phyloP scores from a whole-genome alignment of 2,888 invertebrate species.

The Lasioglossum pauxillum region DNA sequence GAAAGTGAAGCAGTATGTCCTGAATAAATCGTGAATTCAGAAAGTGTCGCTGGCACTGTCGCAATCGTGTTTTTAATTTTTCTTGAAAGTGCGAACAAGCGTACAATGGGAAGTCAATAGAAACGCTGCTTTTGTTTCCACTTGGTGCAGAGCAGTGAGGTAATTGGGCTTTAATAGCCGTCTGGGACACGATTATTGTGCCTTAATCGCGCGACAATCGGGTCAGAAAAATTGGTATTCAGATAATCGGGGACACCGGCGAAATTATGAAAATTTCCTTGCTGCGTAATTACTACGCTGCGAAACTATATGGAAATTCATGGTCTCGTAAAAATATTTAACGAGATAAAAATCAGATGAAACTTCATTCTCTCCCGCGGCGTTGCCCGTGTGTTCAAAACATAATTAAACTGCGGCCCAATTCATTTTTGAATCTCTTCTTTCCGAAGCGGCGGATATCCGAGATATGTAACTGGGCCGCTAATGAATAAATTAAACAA shows the following conservation, averaged over 20 bases:
- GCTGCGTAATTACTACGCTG: too few relatives aligned
- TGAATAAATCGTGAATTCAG: not conserved
- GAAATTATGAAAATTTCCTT: not conserved
- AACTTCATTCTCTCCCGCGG: not conserved
- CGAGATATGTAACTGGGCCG: not conserved
- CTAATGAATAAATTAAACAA: not conserved
- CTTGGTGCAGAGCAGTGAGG: not conserved
- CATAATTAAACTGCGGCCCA: not conserved
- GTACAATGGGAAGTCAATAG: not conserved
- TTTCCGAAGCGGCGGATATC: not conserved
- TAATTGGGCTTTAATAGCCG: not conserved
- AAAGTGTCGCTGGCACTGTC: not conserved
- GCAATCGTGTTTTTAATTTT: not conserved
- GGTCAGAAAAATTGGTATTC: not conserved
- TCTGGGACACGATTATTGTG: not conserved
- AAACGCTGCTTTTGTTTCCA: not conserved
- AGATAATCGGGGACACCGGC: not conserved
- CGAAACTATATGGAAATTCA: not conserved
- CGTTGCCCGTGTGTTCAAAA: not conserved
- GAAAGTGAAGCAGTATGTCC: too few relatives aligned
- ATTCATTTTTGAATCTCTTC: not conserved
- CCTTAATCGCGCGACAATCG: not conserved
- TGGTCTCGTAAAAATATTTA: slow-evolving; percentile 1
- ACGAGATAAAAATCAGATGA: not conserved
- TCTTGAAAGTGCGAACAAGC: not conserved